Percentiles rank a stretch among this genome's conserved stretches.
phyloP scores from a whole-genome alignment of 2,888 invertebrate species.

The Chrysina gloriosa region DNA sequence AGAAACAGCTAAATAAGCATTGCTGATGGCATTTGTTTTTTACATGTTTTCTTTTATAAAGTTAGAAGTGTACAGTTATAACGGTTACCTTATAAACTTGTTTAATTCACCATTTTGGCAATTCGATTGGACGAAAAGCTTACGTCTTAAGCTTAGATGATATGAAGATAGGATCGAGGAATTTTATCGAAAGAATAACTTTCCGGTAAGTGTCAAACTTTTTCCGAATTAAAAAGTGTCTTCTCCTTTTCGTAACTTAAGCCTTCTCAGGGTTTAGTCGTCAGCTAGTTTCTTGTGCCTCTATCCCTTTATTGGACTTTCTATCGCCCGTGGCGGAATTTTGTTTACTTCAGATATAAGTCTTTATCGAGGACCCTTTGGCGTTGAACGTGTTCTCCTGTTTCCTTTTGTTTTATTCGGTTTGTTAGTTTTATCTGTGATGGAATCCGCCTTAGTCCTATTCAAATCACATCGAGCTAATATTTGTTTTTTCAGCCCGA shows the following conservation, averaged over 20 bases:
- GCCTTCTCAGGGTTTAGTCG: slow-evolving; percentile 13
- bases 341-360: slow-evolving; percentile 17
- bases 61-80: no score
- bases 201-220: slow-evolving; percentile 1
- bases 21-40: no score
- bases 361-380: not conserved
- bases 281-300: slow-evolving; percentile 19
- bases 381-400: not conserved
- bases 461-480: no score
- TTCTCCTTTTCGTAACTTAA: not conserved
- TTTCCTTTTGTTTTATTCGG: slow-evolving; percentile 9
- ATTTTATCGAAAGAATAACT: slow-evolving; percentile 17
- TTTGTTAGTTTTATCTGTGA: not conserved
- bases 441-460: not conserved
- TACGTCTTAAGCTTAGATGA: not conserved
- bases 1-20: no score
- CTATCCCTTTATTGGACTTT: slow-evolving; percentile 11
- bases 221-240: slow-evolving; percentile 18
- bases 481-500: no score
- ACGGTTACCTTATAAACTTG: no score
- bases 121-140: no score
- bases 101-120: no score
- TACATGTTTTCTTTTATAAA: no score
- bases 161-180: slow-evolving; percentile 3
- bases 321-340: slow-evolving; percentile 12